A percentile compares a stretch with the other conserved stretches of the same genome.
These are phyloP conservation scores for Psophia crepitans DNA, from an alignment of 2,113 vertebrate species.

Conservation along the genomic window DNA sequence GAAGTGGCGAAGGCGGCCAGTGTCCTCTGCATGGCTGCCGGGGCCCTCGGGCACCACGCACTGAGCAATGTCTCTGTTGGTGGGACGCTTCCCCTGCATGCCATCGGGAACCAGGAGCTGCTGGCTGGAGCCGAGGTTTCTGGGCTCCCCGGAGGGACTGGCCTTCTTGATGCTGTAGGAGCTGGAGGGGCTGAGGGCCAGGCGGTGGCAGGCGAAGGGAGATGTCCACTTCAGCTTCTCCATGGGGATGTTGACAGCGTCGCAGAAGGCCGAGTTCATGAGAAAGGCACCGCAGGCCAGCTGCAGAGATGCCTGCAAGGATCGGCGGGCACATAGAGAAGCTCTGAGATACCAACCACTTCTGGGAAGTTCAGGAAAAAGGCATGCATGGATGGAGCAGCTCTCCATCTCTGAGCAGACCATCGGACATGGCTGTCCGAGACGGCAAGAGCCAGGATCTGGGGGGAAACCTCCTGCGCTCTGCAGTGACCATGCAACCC, in stretches of 20 bases:
- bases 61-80: fast-evolving
- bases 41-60: fast-evolving
- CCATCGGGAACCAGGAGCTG: neutral
- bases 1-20: neutral
- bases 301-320: conserved; percentile 86
- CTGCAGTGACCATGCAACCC: neutral
- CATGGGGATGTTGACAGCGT: conserved; percentile 85
- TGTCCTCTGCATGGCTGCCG: fast-evolving
- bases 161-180: conserved; percentile 55
- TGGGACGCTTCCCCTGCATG: neutral
- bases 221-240: conserved; percentile 95
- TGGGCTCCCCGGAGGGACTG: neutral
- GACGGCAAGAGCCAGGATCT: neutral
- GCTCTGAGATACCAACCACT: neutral
- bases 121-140: fast-evolving
- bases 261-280: conserved; percentile 81
- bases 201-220: conserved; percentile 87
- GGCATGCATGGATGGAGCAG: neutral
- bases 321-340: neutral
- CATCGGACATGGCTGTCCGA: fast-evolving
- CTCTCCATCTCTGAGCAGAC: neutral
- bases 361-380: neutral
- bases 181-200: conserved; percentile 75
- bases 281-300: conserved; percentile 88
- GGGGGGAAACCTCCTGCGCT: neutral